A percentile compares a stretch with the other conserved stretches of the same genome.
phyloP scores from a whole-genome alignment of 2,797 vertebrate species.

The Rhinoraja longicauda region DNA sequence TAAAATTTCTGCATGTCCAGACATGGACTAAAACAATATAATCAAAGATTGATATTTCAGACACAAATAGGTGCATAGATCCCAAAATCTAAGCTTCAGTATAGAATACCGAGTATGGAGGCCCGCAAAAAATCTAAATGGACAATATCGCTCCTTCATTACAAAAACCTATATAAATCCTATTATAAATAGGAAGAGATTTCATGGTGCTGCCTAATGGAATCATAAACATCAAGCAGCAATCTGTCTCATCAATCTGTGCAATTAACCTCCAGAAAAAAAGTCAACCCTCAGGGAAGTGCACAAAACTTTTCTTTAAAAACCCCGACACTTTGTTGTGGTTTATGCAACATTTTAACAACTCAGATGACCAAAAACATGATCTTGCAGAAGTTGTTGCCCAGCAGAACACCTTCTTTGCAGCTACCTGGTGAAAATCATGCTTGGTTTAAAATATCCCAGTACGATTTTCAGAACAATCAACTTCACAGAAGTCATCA shows the following conservation, averaged over 20 bases:
- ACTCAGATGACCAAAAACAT: conserved; percentile 69
- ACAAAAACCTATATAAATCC: conserved; percentile 40
- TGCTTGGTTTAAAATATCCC: conserved; percentile 74
- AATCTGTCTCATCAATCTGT: conserved; percentile 36
- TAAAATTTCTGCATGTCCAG: conserved; percentile 13
- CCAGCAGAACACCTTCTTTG: conserved; percentile 70
- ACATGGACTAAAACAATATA: conserved; percentile 20
- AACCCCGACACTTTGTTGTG: conserved; percentile 63
- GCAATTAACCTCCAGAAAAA: conserved; percentile 55
- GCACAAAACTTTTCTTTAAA: conserved; percentile 67
- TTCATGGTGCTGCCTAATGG: conserved; percentile 40
- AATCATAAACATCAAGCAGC: conserved; percentile 39
- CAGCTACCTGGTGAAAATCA: conserved; percentile 67
- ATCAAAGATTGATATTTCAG: conserved; percentile 15
- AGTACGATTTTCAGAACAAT: conserved; percentile 81
- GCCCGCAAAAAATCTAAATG: conserved; percentile 28
- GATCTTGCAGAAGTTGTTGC: conserved; percentile 68
- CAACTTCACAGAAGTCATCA: conserved; percentile 99
- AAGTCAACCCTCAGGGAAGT: conserved; percentile 63
- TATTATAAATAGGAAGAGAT: conserved; percentile 47
- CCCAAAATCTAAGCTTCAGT: conserved; percentile 29
- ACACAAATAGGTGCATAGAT: conserved; percentile 36
- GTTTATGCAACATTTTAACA: conserved; percentile 66
- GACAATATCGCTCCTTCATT: conserved; percentile 36
- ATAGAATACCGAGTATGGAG: conserved; percentile 31